Evolutionary conservation across 2,113 vertebrate species (phyloP), one percentile per base, ranked within the genome.

Genomic region (Tachycineta bicolor): DNA sequence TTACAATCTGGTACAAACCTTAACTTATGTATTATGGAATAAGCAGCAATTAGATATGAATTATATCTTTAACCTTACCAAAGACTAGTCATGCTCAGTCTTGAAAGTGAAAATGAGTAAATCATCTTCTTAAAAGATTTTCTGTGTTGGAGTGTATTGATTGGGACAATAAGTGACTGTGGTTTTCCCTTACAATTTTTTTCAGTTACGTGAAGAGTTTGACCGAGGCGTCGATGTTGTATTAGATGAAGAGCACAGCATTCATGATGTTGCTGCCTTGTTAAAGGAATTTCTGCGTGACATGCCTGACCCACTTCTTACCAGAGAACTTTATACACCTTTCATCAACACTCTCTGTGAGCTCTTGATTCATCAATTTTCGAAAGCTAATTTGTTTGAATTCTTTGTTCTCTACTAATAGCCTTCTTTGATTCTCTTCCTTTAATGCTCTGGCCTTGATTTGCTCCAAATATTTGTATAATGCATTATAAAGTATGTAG

Each of bases 211-310:
- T 21, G 98, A 99, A 92, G 99, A 99, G 85, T 99, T 99, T 94
- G 99, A 99, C 97, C 99, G 99, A 83, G 99, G 99, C 11, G 75
- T 98, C 86, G 99, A 99, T 81, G 98, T 99, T 21, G 96, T 97
- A 26, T 96, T 99, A 93, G 99, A 99, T 4, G 99, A 99, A 93
- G 99, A 99, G 94, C 98, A 99, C 97, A 99, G 99, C 81, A 98
- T 99, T 93, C 99, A 99, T 59, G 99, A 99, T 71, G 98, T 99
- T 68, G 99, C 99, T 37, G 99, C 99, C 33, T 97, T 99, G 94
- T 94, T 99, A 64, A 99, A 99, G 94, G 99, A 99, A 96, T 99
- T 99, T 95, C 98, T 99, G 77, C 97, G 99, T 96, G 99, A 99
- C 97, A 98, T 99, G 98, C 99, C 99, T 14, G 99, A 99, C 91